These are phyloP conservation scores for Vesta saturnalis DNA, from an alignment of 2,888 invertebrate genomes.

Conservation along the genomic window DNA sequence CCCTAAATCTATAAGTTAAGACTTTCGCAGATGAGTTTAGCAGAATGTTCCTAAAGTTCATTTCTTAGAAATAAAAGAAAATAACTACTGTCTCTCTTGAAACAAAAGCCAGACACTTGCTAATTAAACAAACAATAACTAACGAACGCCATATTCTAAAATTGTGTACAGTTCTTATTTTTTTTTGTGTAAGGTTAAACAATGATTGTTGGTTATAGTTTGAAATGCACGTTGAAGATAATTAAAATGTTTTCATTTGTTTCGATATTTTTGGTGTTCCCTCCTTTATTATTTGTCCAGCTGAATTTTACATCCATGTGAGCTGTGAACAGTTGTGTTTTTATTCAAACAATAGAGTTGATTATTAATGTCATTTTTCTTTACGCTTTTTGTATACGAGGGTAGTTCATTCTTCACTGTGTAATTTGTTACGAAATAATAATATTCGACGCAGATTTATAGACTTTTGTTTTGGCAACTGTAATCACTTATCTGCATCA, in stretches of 20 bases:
- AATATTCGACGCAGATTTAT: no score
- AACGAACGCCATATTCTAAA: constrained; percentile 1
- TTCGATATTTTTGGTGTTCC: background rate
- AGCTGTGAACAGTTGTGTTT: no score
- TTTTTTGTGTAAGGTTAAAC: background rate
- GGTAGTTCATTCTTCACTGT: no score
- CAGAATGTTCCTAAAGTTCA: constrained; percentile 25
- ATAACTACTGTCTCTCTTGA: background rate
- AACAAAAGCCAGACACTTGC: constrained; percentile 13
- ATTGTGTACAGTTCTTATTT: background rate
- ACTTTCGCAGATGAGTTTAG: constrained; percentile 23
- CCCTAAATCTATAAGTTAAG: constrained; percentile 26
- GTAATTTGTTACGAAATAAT: no score
- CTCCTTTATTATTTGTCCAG: no score
- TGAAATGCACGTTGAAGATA: background rate
- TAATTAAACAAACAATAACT: constrained; percentile 14
- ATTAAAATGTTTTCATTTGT: no score
- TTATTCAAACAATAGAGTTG: no score
- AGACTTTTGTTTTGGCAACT: no score
- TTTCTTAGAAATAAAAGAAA: constrained; percentile 26
- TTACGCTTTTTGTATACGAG: no score
- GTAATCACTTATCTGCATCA: no score
- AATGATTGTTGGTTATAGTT: background rate
- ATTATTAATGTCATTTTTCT: no score
- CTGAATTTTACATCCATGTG: no score